Percentiles rank a stretch among this genome's conserved stretches.
Evolutionary conservation across 2,888 invertebrate species (phyloP).

Genomic region (Agonopterix heracliana): DNA sequence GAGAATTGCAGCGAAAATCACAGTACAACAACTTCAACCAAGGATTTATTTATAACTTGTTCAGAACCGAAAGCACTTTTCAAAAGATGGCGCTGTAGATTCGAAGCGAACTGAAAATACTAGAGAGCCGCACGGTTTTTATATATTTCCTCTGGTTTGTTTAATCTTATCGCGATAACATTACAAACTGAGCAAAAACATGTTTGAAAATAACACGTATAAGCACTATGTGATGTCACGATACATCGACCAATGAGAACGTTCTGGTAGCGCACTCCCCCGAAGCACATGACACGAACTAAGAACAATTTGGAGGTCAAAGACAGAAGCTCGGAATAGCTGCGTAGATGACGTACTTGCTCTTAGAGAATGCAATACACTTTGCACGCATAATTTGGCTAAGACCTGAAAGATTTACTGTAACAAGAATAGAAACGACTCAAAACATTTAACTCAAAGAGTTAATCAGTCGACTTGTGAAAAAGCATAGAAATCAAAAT

Average conservation of each 20-base stretch:
- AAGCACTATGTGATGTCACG: conserved; percentile 46
- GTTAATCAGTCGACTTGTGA: too few relatives aligned
- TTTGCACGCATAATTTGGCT: conserved; percentile 10
- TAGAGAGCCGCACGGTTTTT: conserved; percentile 32
- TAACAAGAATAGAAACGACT: too few relatives aligned
- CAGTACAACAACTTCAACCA: conserved; percentile 5
- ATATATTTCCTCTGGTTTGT: conserved; percentile 25
- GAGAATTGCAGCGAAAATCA: neutral
- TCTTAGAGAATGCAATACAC: conserved; percentile 3
- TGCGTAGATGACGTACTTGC: conserved; percentile 7
- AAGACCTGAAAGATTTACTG: neutral
- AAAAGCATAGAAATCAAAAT: too few relatives aligned
- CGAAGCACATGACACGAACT: conserved; percentile 37
- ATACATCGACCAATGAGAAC: conserved; percentile 41
- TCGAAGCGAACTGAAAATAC: conserved; percentile 30
- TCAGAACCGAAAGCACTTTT: conserved; percentile 13
- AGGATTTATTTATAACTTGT: conserved; percentile 30
- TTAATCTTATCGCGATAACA: conserved; percentile 53
- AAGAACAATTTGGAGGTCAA: conserved; percentile 36
- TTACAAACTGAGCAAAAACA: conserved; percentile 37
- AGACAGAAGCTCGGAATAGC: conserved; percentile 37
- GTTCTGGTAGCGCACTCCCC: conserved; percentile 52
- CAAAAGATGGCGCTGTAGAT: conserved; percentile 22
- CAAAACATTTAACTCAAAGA: too few relatives aligned
- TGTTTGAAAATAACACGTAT: conserved; percentile 49